Conservation (phyloP, 2,113 vertebrate species). For the Nyctereutes procyonoides region DNA sequence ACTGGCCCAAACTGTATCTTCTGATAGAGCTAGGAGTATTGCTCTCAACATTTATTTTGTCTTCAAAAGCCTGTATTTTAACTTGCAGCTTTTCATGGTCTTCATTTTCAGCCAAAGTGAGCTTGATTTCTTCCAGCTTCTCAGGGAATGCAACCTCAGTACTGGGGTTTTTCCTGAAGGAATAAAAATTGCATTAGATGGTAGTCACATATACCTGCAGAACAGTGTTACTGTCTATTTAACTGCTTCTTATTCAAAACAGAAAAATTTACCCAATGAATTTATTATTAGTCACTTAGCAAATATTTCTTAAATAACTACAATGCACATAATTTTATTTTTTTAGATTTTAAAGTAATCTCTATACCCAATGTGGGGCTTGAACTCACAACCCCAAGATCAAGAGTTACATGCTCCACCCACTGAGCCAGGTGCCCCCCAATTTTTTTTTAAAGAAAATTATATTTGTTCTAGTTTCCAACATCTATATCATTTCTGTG, state of each 20-base stretch:
- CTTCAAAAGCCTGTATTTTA: constrained; percentile 91
- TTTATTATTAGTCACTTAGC: constrained; percentile 11
- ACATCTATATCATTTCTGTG: background rate
- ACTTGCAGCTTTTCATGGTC: constrained; percentile 89
- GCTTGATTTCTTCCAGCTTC: constrained; percentile 78
- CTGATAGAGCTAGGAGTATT: constrained; percentile 85
- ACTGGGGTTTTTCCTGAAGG: constrained; percentile 79
- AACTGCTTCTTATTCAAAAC: constrained; percentile 21
- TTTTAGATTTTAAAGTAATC: background rate
- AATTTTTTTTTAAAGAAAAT: background rate
- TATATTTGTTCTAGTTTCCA: background rate
- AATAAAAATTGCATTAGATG: constrained; percentile 60
- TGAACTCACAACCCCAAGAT: background rate
- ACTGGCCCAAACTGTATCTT: constrained; percentile 91
- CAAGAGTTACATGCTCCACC: background rate
- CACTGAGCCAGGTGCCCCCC: background rate
- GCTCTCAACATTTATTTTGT: constrained; percentile 87
- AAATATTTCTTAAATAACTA: constrained; percentile 29
- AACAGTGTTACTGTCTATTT: background rate
- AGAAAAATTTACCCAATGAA: background rate
- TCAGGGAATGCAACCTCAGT: constrained; percentile 73
- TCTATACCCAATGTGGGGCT: background rate
- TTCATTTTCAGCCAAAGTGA: constrained; percentile 64
- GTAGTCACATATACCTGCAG: background rate
- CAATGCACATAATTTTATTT: background rate